phyloP scores from a whole-genome alignment of 2,888 invertebrate species.

The Rhogogaster chlorosoma region DNA sequence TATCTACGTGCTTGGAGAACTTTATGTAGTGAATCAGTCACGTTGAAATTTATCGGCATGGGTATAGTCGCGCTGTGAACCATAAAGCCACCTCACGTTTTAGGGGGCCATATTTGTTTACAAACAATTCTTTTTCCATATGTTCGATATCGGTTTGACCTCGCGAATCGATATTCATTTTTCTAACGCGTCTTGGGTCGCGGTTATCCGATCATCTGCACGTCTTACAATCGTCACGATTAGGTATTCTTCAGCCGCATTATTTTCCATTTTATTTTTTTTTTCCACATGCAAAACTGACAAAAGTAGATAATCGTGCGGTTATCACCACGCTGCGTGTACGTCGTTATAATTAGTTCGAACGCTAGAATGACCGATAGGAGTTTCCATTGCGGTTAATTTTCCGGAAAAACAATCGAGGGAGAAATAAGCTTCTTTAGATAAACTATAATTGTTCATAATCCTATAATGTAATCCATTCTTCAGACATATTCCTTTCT shows the following conservation, averaged over 20 bases:
- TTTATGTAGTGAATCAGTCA: constrained; percentile 7
- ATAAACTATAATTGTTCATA: neutral
- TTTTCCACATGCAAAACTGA: neutral
- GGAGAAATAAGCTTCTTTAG: neutral
- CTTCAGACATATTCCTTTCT: neutral
- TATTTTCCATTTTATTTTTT: neutral
- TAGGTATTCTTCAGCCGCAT: neutral
- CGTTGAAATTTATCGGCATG: constrained; percentile 13
- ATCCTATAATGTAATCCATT: neutral
- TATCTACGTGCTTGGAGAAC: neutral
- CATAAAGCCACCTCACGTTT: neutral
- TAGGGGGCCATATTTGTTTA: constrained; percentile 22
- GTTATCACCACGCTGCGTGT: neutral
- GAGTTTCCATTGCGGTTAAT: neutral
- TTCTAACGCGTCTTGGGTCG: neutral
- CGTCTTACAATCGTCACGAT: neutral
- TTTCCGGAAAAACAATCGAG: neutral
- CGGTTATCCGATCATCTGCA: neutral
- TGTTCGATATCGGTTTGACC: neutral
- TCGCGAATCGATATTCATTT: neutral
- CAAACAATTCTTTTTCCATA: constrained; percentile 3
- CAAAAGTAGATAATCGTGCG: neutral
- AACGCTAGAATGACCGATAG: neutral
- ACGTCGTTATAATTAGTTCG: neutral
- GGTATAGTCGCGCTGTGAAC: neutral